Conservation (phyloP, 2,113 vertebrate species). For the Pteronura brasiliensis region DNA sequence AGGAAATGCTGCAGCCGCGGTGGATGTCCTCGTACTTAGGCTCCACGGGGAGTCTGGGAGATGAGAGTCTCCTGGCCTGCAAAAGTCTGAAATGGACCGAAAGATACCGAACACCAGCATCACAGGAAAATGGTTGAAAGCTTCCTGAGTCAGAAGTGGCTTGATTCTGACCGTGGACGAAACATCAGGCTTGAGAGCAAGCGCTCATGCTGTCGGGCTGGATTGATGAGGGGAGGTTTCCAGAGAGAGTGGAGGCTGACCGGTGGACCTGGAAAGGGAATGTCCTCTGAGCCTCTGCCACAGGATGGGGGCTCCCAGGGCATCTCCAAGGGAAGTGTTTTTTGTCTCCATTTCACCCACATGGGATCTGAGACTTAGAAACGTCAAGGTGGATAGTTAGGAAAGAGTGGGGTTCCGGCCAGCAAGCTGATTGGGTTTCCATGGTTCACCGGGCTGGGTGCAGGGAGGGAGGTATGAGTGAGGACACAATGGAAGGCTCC, state of each 20-base stretch:
- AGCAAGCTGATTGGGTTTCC: not conserved
- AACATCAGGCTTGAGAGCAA: not conserved
- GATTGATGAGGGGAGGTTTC: not conserved
- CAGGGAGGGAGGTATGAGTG: not conserved
- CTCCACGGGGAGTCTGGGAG: not conserved
- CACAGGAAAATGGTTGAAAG: not conserved
- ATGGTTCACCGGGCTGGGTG: not conserved
- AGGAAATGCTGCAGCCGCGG: not conserved
- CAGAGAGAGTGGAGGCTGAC: not conserved
- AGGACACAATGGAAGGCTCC: not conserved
- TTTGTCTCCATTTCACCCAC: not conserved
- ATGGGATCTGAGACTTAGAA: not conserved
- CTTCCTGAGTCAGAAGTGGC: not conserved
- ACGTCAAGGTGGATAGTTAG: not conserved
- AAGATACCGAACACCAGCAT: not conserved
- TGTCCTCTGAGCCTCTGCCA: rapidly evolving
- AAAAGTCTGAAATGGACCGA: not conserved
- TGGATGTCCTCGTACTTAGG: not conserved
- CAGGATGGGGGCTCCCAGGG: not conserved
- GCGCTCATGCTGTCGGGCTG: not conserved
- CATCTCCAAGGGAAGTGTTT: not conserved
- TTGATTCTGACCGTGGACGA: not conserved
- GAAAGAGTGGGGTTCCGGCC: not conserved
- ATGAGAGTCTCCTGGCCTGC: too few relatives aligned
- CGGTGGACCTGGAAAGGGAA: not conserved